phyloP scores from a whole-genome alignment of 2,797 vertebrate species.

The Chelonia mydas region DNA sequence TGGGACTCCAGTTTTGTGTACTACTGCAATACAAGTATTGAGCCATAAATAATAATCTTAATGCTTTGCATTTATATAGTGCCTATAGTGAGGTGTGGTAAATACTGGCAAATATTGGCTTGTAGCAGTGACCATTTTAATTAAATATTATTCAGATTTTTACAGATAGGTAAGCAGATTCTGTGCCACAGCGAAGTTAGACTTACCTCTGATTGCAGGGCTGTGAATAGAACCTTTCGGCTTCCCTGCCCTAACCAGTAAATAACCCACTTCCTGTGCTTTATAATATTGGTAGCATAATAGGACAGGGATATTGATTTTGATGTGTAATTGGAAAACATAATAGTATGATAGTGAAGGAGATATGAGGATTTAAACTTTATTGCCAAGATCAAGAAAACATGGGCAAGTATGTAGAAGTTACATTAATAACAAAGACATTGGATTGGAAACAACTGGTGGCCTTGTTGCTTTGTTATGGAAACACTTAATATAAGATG shows the following conservation, averaged over 20 bases:
- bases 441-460: slow-evolving; percentile 17
- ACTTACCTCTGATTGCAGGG: neutral
- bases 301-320: neutral
- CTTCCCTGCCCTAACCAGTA: neutral
- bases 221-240: fast-evolving
- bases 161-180: neutral
- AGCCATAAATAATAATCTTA: neutral
- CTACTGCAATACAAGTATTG: neutral
- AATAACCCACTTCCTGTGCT: neutral
- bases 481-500: neutral
- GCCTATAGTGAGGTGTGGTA: neutral
- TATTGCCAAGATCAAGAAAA: neutral
- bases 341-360: neutral
- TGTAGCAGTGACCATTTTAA: too few species aligned
- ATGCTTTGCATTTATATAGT: neutral
- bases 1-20: neutral
- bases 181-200: neutral
- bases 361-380: neutral
- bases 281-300: neutral
- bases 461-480: neutral
- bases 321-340: neutral
- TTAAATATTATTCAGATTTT: too few species aligned
- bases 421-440: neutral
- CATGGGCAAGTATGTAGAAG: neutral
- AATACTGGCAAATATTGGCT: neutral